These are phyloP conservation scores for Oryzias curvinotus DNA, from an alignment of 2,113 vertebrate genomes.

Conservation along the genomic window DNA sequence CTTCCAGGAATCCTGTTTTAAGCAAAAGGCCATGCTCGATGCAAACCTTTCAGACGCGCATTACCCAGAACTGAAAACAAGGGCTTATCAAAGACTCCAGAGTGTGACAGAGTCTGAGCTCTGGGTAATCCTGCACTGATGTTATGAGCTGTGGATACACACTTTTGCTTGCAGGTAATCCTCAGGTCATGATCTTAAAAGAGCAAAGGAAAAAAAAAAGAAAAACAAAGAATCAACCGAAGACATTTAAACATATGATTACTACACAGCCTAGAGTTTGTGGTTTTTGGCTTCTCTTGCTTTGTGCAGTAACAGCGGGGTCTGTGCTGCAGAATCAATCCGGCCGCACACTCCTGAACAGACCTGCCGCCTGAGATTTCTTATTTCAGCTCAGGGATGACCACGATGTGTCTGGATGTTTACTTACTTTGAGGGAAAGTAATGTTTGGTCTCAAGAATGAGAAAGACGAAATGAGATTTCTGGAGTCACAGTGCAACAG, in stretches of 20 bases:
- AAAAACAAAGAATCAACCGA: constrained; percentile 4
- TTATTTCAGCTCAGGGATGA: constrained; percentile 45
- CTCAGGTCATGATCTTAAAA: constrained; percentile 7
- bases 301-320: constrained; percentile 9
- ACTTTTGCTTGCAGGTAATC: constrained; percentile 5
- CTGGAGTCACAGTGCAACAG: constrained; percentile 15
- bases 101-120: constrained; percentile 45
- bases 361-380: constrained; percentile 49
- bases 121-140: constrained; percentile 52
- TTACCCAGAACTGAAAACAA: constrained; percentile 64
- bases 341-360: constrained; percentile 31
- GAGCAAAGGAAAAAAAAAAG: constrained; percentile 13
- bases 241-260: constrained; percentile 1
- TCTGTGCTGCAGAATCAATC: constrained; percentile 29
- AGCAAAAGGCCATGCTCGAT: constrained; percentile 62
- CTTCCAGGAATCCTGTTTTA: constrained; percentile 64
- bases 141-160: constrained; percentile 36
- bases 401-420: constrained; percentile 41
- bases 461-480: constrained; percentile 46
- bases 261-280: constrained; percentile 1
- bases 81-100: constrained; percentile 63
- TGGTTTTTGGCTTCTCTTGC: constrained; percentile 1
- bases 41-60: constrained; percentile 66
- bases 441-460: constrained; percentile 52
- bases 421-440: constrained; percentile 39